phyloP scores from a whole-genome alignment of 92 coral and sea anemone species.

The Actinostola sp. region DNA sequence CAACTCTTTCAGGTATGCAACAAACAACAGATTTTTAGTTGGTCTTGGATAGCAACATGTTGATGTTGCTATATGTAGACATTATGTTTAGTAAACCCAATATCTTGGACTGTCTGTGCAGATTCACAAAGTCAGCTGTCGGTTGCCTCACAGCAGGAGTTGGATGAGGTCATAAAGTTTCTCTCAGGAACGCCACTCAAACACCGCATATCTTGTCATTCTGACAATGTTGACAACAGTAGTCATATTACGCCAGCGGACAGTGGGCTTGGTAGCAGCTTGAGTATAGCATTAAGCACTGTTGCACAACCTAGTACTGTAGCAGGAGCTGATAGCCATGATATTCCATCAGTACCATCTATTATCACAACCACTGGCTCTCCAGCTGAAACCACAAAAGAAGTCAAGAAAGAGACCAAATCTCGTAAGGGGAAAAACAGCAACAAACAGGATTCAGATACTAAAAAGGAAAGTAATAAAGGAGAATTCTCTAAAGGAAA shows the following conservation, averaged over 20 bases:
- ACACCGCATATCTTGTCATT: slow-evolving; percentile 57
- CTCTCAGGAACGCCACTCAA: slow-evolving; percentile 90
- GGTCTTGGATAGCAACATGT: no score
- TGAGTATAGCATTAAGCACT: slow-evolving; percentile 67
- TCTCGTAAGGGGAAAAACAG: slow-evolving; percentile 22
- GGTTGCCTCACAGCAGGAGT: slow-evolving; percentile 96
- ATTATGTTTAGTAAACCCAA: background rate
- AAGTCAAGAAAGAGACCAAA: slow-evolving; percentile 14
- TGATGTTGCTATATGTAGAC: no score
- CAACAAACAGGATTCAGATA: slow-evolving; percentile 30
- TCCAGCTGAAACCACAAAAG: slow-evolving; percentile 11
- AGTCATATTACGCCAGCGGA: slow-evolving; percentile 86
- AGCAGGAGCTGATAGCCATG: slow-evolving; percentile 14
- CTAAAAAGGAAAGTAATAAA: slow-evolving; percentile 20
- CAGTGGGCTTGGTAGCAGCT: slow-evolving; percentile 85
- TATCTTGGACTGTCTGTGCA: background rate
- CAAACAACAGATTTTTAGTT: background rate
- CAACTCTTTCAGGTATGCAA: slow-evolving; percentile 70
- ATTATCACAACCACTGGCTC: background rate
- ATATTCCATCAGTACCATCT: slow-evolving; percentile 14
- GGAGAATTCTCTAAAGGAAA: slow-evolving; percentile 3
- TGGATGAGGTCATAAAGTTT: slow-evolving; percentile 94
- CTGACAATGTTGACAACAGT: slow-evolving; percentile 60
- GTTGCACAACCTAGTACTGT: slow-evolving; percentile 39
- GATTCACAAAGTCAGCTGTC: slow-evolving; percentile 89